A percentile compares a stretch with the other conserved stretches of the same genome.
Evolutionary conservation across 2,888 invertebrate genomes (phyloP).

Genomic region (Drosophila hamatofila): DNA sequence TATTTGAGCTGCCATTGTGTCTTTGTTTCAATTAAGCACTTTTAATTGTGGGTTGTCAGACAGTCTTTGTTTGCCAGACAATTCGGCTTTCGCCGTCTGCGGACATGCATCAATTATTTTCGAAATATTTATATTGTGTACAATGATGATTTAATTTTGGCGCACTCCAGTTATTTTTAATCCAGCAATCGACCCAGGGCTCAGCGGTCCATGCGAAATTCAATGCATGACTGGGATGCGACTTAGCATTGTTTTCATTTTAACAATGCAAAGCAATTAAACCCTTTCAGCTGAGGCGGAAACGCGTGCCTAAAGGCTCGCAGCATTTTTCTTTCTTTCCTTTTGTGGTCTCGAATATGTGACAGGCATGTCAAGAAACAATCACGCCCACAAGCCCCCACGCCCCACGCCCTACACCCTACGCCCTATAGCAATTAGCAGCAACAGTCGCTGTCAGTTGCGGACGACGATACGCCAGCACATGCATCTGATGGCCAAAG

Average conservation of each 20-base stretch:
- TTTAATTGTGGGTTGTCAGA: conserved; percentile 42
- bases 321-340: conserved; percentile 16
- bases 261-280: conserved; percentile 45
- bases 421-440: conserved; percentile 60
- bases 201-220: conserved; percentile 40
- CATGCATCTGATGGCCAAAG: conserved; percentile 72
- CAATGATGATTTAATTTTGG: conserved; percentile 42
- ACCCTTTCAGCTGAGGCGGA: conserved; percentile 40
- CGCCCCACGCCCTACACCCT: background rate
- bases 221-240: conserved; percentile 24
- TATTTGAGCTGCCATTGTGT: conserved; percentile 18
- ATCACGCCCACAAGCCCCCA: conserved; percentile 24
- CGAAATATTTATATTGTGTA: conserved; percentile 13
- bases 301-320: conserved; percentile 27
- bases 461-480: conserved; percentile 52
- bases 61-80: conserved; percentile 26
- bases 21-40: conserved; percentile 30
- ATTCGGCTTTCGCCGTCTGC: conserved; percentile 37
- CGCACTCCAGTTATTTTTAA: conserved; percentile 47
- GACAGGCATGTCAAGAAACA: conserved; percentile 62
- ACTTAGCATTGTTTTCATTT: conserved; percentile 28
- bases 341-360: conserved; percentile 43
- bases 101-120: conserved; percentile 40
- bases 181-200: conserved; percentile 16
- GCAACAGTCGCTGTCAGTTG: conserved; percentile 57